Evolutionary conservation across 2,113 vertebrate genomes (phyloP), one percentile per base, ranked within the genome.

Genomic region (Periophthalmus modestus): DNA sequence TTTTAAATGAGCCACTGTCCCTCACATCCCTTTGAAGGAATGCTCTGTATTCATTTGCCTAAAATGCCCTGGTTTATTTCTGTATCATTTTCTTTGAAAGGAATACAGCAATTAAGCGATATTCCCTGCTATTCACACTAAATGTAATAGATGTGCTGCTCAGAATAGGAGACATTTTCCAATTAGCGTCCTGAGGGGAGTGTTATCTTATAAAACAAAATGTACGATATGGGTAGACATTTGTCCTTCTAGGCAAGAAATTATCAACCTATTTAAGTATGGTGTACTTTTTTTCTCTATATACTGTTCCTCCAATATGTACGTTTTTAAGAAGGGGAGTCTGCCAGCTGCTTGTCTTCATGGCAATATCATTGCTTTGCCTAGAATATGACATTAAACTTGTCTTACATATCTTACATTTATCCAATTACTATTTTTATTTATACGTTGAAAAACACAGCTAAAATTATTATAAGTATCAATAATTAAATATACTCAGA

Each of bases 11-110:
- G 72, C 47, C 70, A 69, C 65, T 73, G 47, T 78, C 72, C 78
- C 48, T 4, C 46, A 19, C 57, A 79, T 73, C 67, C 63, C 72
- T 71, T 68, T 57, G 16, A 46, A 65, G 36, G 71, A 68, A 61
- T 79, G 79, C 86, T 85, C 71, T 81, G 57, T 67, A 65, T 59
- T 71, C 68, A 84, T 90, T 82, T 89, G 73, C 77, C 68, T 72
- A 81, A 72, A 82, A 82, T 59, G 67, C 13, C 47, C n/a, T 57
- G 74, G 54, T 62, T 87, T 79, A 79, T 84, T 81, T 84, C 68
- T 76, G 71, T 66, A 79, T 81, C 72, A 67, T 75, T 79, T 70
- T 19, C 47, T 63, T 71, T 66, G 66, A 80, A 71, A 39, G 65
- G n/a, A 46, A 72, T 63, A 69, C 34, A 57, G 72, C 79, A 73